These are phyloP conservation scores for Delphinapterus leucas DNA, from an alignment of 2,113 vertebrate genomes.

Conservation along the genomic window DNA sequence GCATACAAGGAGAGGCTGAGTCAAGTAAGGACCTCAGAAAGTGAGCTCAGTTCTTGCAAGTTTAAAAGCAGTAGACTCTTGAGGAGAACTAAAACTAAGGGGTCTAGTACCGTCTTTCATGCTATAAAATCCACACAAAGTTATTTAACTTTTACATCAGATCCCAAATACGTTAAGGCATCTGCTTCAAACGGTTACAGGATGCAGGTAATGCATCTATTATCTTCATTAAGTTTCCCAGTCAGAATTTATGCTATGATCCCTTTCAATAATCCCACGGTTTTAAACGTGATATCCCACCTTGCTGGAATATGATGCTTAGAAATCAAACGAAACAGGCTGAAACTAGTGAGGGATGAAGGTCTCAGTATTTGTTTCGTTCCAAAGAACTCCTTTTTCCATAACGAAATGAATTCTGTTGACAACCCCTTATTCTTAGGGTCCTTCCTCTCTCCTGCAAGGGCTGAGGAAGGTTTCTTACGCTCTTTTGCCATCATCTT, in stretches of 20 bases:
- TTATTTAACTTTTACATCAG: neutral
- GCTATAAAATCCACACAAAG: neutral
- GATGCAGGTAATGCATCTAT: neutral
- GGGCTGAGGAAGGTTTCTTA: constrained; percentile 63
- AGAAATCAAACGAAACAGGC: constrained; percentile 39
- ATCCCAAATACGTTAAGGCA: neutral
- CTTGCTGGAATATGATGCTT: constrained; percentile 30
- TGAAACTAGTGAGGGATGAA: constrained; percentile 8
- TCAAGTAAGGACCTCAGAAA: neutral
- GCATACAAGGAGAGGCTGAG: neutral
- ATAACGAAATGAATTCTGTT: constrained; percentile 54
- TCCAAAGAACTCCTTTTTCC: constrained; percentile 46
- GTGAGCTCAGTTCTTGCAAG: neutral
- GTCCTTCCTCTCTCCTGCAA: constrained; percentile 56
- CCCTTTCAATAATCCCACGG: neutral
- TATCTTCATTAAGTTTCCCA: neutral
- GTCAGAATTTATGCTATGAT: neutral
- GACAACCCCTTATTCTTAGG: neutral
- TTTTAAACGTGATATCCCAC: neutral
- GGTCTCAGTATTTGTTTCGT: constrained; percentile 27
- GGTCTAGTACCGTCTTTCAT: neutral
- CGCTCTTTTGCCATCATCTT: constrained; percentile 74
- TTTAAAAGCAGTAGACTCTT: neutral
- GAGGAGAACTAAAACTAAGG: neutral
- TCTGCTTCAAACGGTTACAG: neutral